Conservation (phyloP, 2,888 invertebrate species). For the Hirtodrosophila histrioides region DNA sequence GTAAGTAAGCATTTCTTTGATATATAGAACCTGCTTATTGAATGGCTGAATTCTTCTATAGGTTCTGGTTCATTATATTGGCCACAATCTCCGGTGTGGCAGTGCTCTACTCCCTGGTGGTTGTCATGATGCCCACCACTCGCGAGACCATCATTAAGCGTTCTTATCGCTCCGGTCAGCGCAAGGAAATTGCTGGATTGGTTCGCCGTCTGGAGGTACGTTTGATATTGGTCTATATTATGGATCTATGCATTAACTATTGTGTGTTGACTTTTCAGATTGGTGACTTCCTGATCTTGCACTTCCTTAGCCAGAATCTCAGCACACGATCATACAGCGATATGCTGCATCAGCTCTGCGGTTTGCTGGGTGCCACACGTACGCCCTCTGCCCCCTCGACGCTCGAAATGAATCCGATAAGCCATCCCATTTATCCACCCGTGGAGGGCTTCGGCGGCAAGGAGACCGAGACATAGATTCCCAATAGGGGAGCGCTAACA, state of each 20-base stretch:
- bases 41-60: conserved; percentile 33
- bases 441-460: conserved; percentile 88
- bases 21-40: neutral
- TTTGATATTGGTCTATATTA: neutral
- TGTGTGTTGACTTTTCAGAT: conserved; percentile 86
- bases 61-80: conserved; percentile 93
- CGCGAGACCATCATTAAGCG: conserved; percentile 92
- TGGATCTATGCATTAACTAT: neutral
- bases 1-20: conserved; percentile 83
- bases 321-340: conserved; percentile 92
- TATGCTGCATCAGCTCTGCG: conserved; percentile 89
- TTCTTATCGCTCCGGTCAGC: conserved; percentile 91
- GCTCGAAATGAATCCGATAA: conserved; percentile 93
- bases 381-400: conserved; percentile 94
- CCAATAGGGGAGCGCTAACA: conserved; percentile 40
- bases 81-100: conserved; percentile 91
- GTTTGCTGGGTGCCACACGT: conserved; percentile 86
- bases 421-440: conserved; percentile 92
- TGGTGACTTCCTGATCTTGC: conserved; percentile 93
- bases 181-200: conserved; percentile 89
- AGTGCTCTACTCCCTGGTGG: conserved; percentile 91
- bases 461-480: conserved; percentile 91
- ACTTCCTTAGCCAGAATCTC: conserved; percentile 94
- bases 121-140: conserved; percentile 91
- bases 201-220: conserved; percentile 92